phyloP scores from a whole-genome alignment of 1,140 invertebrate species.

The Carcinoscorpius rotundicauda region DNA sequence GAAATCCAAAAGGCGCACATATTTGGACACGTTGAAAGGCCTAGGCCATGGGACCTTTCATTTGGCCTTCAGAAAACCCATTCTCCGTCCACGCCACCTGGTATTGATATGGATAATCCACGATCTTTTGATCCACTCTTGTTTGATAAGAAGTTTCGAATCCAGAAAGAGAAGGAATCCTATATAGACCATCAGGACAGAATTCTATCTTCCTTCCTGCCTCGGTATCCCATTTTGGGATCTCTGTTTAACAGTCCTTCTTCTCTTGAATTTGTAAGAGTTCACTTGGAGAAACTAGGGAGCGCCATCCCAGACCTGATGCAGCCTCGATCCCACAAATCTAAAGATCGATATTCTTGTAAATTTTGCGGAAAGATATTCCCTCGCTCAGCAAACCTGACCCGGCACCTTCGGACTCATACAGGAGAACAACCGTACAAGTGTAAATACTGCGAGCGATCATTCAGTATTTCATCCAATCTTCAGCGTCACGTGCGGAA shows the following conservation, averaged over 20 bases:
- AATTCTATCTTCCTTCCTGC: constrained; percentile 12
- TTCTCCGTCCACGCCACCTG: too few species aligned
- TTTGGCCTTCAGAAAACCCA: not conserved
- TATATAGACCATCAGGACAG: constrained; percentile 15
- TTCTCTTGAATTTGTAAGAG: constrained; percentile 16
- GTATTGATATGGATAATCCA: constrained; percentile 49
- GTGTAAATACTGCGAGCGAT: constrained; percentile 29
- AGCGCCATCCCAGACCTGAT: constrained; percentile 24
- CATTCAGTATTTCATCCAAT: constrained; percentile 97
- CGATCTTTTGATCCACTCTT: constrained; percentile 25
- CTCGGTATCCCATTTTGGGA: constrained; percentile 17
- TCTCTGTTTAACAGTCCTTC: constrained; percentile 11
- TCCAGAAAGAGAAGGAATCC: constrained; percentile 17
- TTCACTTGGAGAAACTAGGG: constrained; percentile 15
- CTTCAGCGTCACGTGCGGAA: constrained; percentile 95
- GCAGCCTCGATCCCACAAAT: constrained; percentile 46
- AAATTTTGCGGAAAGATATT: constrained; percentile 43
- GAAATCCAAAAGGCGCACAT: constrained; percentile 8
- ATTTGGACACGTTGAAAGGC: not conserved
- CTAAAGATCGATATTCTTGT: constrained; percentile 89
- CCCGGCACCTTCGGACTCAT: not conserved
- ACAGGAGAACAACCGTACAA: constrained; percentile 1
- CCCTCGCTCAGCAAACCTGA: not conserved
- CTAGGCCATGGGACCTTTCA: too few species aligned
- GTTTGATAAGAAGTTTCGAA: constrained; percentile 24